Evolutionary conservation across 1,140 invertebrate species (phyloP), one percentile per base, ranked within the genome.

Genomic region (Caerostris extrusa): DNA sequence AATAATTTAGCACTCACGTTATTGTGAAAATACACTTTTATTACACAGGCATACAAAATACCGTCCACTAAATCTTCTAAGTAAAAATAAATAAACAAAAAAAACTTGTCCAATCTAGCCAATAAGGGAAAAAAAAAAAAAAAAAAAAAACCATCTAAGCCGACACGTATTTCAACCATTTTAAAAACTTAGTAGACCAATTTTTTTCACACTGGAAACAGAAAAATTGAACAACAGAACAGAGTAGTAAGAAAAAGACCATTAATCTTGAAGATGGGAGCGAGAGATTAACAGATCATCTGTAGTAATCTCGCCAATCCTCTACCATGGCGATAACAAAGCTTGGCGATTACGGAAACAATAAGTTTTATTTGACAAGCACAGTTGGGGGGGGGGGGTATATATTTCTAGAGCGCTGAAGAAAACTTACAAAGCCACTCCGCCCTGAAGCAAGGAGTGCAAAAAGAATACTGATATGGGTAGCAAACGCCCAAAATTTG

Each of bases 311-410:
- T 85, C 82, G 34, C 56, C 82, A 85, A 85, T 58, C 82, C 82
- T 17, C 55, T 7, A 58, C 55, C 10, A 57, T 8, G 56, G 5
- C 82, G 82, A 85, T 85, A 85, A 85, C 82, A 60, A 85, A 19
- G 82, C 82, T 19, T 5, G 55, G 55, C n/a, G 55, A 71, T 77
- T 71, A 90, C n/a, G 71, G 19, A 69, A 90, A 90, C 88, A 90
- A 90, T 90, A 69, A 71, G 50, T 90, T 90, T 90, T 71, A 90
- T 77, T 57, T 90, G 88, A 90, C 88, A 90, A 90, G 88, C 88
- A 55, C 85, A 64, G 85, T 14, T 64, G 85, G 85, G 14, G 34
- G 82, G 53, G 3, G 10, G 34, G 10, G 34, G 10, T 77, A 50
- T 87, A 61, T 87, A 87, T 34, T 64, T 64, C 85, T 61, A 64